A percentile compares a stretch with the other conserved stretches of the same genome.
Evolutionary conservation across 2,113 vertebrate genomes (phyloP).

Genomic region (Pantherophis guttatus): DNA sequence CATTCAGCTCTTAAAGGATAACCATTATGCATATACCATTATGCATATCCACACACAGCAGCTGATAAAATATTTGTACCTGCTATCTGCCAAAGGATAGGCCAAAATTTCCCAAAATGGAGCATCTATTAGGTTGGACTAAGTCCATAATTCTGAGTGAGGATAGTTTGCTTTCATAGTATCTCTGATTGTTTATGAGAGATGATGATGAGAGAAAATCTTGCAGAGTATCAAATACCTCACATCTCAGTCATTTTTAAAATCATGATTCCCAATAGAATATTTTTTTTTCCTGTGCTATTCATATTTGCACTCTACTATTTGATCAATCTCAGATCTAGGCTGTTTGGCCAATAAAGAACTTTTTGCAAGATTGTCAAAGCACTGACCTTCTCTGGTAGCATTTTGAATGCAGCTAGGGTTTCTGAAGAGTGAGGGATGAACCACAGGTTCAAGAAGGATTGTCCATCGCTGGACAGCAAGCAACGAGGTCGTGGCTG

Average conservation of each 20-base stretch:
- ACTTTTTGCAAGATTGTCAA: background rate
- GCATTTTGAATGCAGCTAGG: slow-evolving; percentile 71
- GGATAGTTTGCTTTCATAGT: background rate
- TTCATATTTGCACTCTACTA: background rate
- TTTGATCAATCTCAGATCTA: background rate
- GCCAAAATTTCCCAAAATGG: background rate
- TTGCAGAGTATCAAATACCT: background rate
- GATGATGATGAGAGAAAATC: background rate
- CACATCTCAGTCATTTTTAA: background rate
- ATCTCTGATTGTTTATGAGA: background rate
- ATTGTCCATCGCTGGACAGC: slow-evolving; percentile 66
- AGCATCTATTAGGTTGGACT: background rate
- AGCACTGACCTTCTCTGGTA: slow-evolving; percentile 69
- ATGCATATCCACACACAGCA: too few species aligned
- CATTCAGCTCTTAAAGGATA: too few species aligned
- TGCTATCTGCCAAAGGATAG: background rate
- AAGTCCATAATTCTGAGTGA: background rate
- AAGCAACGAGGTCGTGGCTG: slow-evolving; percentile 43
- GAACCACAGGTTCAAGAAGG: slow-evolving; percentile 74
- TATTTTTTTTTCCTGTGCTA: background rate
- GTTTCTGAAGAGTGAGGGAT: slow-evolving; percentile 69
- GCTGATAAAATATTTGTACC: background rate
- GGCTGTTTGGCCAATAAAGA: background rate
- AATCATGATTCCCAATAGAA: background rate
- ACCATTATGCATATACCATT: too few species aligned